Conservation (phyloP, 2,888 invertebrate genomes). For the Watsonalla cultraria region DNA sequence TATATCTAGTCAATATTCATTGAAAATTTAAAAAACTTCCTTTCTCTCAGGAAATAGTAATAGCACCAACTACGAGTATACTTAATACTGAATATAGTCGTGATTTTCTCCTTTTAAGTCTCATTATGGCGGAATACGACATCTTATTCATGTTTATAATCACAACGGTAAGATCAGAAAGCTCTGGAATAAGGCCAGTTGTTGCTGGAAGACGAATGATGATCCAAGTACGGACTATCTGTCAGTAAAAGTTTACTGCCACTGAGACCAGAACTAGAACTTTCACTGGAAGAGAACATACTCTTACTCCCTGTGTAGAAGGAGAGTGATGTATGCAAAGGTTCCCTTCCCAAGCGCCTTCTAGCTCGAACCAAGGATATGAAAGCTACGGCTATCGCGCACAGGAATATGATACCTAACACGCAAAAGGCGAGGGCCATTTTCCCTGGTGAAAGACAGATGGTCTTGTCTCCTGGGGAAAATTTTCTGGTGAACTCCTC, state of each 20-base stretch:
- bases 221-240: constrained; percentile 80
- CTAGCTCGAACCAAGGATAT: constrained; percentile 82
- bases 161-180: constrained; percentile 23
- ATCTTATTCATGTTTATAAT: background rate
- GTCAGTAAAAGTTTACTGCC: constrained; percentile 80
- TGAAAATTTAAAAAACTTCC: too few relatives aligned
- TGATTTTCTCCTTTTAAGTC: background rate
- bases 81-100: too few relatives aligned
- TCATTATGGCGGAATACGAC: background rate
- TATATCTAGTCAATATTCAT: too few relatives aligned
- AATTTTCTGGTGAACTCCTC: constrained; percentile 61
- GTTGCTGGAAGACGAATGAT: constrained; percentile 73
- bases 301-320: constrained; percentile 80
- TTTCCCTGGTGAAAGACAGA: constrained; percentile 87
- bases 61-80: too few relatives aligned
- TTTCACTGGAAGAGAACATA: constrained; percentile 79
- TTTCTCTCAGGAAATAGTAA: too few relatives aligned
- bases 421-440: constrained; percentile 87
- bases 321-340: constrained; percentile 71
- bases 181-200: constrained; percentile 76
- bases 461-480: constrained; percentile 80
- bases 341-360: constrained; percentile 68
- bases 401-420: constrained; percentile 84
- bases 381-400: constrained; percentile 84
- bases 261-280: constrained; percentile 78